Conservation (phyloP, 2,113 vertebrate genomes). For the Echinops telfairi region DNA sequence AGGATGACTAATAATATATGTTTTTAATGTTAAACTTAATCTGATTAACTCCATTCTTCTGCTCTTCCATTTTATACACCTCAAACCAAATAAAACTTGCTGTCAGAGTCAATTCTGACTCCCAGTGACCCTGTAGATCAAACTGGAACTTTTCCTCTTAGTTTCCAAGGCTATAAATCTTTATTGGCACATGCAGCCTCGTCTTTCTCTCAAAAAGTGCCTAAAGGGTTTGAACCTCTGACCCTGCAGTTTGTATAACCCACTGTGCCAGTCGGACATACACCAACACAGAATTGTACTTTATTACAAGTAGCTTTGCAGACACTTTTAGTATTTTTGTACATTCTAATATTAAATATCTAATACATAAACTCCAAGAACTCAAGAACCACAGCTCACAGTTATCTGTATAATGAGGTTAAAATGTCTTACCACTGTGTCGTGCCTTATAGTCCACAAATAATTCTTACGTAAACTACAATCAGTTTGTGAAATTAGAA, state of each 20-base stretch:
- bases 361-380: conserved; percentile 7
- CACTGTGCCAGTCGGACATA: no score
- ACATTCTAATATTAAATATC: neutral
- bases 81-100: no score
- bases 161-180: no score
- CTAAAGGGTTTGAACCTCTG: no score
- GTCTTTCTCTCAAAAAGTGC: no score
- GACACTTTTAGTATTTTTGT: neutral
- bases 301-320: neutral
- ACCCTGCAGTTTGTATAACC: no score
- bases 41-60: neutral
- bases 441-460: neutral
- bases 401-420: neutral
- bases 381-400: neutral
- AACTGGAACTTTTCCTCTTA: no score
- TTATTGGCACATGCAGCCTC: no score
- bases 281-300: no score
- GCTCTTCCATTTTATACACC: neutral
- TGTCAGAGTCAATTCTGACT: no score
- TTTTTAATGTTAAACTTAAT: neutral
- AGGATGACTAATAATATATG: neutral
- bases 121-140: no score
- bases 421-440: neutral
- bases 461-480: neutral
- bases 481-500: neutral